phyloP scores from a whole-genome alignment of 2,888 invertebrate genomes.

The Scaptomyza reducta region DNA sequence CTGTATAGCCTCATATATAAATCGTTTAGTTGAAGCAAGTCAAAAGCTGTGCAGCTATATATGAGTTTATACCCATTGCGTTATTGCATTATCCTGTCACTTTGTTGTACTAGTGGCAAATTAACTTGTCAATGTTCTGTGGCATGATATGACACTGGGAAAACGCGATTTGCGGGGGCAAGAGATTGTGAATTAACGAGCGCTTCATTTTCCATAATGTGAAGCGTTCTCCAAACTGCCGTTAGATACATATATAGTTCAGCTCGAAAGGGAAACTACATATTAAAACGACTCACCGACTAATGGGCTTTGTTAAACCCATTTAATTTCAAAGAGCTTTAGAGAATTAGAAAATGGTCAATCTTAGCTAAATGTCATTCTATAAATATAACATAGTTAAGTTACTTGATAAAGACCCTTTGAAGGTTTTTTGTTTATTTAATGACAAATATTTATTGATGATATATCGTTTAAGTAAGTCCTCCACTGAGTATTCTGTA shows the following conservation, averaged over 20 bases:
- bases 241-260: background rate
- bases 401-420: constrained; percentile 9
- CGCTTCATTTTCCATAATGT: constrained; percentile 38
- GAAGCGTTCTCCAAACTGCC: background rate
- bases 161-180: constrained; percentile 37
- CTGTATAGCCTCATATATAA: constrained; percentile 10
- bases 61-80: constrained; percentile 44
- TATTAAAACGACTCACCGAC: background rate
- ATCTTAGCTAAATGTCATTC: constrained; percentile 31
- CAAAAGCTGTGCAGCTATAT: constrained; percentile 30
- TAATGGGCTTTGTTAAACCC: constrained; percentile 22
- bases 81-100: constrained; percentile 77
- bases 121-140: constrained; percentile 73
- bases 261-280: background rate
- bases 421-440: background rate
- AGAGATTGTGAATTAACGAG: constrained; percentile 15
- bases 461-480: too few relatives aligned
- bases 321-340: constrained; percentile 38
- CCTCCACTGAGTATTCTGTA: too few relatives aligned
- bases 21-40: constrained; percentile 21
- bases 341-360: constrained; percentile 15
- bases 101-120: constrained; percentile 62
- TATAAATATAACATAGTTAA: constrained; percentile 24
- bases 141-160: constrained; percentile 43
- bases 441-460: too few relatives aligned